Evolutionary conservation across 2,113 vertebrate species (phyloP).

Genomic region (Cololabis saira): DNA sequence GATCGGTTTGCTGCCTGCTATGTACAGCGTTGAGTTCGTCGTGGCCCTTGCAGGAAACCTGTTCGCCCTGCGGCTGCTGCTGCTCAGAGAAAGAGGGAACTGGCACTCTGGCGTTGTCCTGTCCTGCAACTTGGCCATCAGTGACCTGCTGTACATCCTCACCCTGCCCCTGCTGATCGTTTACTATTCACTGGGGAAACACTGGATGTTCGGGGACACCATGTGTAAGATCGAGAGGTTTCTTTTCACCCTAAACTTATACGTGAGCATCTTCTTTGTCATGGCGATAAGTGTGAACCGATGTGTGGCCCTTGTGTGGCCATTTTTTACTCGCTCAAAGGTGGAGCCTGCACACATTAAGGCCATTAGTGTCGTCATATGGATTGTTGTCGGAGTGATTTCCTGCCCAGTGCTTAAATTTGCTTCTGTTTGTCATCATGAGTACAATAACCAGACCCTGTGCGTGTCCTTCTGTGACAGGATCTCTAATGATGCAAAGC

Average conservation of each 20-base stretch:
- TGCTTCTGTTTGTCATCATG: conserved; percentile 37
- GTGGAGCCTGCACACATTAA: conserved; percentile 76
- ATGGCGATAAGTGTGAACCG: conserved; percentile 86
- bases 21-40: conserved; percentile 73
- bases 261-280: conserved; percentile 83
- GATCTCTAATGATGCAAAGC: fast-evolving
- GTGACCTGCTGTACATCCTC: conserved; percentile 83
- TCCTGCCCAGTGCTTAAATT: conserved; percentile 79
- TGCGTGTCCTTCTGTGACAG: conserved; percentile 49
- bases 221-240: conserved; percentile 84
- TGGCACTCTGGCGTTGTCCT: conserved; percentile 84
- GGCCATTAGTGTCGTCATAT: conserved; percentile 63
- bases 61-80: conserved; percentile 76
- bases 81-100: conserved; percentile 58
- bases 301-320: conserved; percentile 81
- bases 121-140: conserved; percentile 84
- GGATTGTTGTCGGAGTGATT: conserved; percentile 71
- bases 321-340: conserved; percentile 75
- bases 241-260: conserved; percentile 86
- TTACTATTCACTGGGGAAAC: conserved; percentile 75
- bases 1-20: conserved; percentile 53
- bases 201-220: conserved; percentile 74
- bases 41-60: conserved; percentile 75
- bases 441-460: fast-evolving
- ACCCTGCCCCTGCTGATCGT: conserved; percentile 79